Evolutionary conservation across 2,888 invertebrate species (phyloP), one percentile per base, ranked within the genome.

Genomic region (Scaptomyza reducta): DNA sequence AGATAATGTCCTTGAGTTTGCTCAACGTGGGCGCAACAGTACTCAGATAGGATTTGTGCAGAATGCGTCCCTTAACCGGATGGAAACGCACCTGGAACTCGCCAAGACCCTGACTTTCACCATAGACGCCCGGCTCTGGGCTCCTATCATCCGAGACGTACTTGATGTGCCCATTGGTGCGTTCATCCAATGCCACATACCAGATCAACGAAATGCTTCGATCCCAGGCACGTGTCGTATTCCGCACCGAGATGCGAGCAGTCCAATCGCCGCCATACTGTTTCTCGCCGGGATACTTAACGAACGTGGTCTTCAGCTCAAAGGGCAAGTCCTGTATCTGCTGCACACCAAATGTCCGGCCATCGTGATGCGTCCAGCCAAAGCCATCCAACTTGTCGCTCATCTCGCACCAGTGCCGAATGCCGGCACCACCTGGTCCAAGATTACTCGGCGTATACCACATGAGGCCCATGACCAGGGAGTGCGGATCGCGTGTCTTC

Each of bases 341-440:
- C 91, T 99, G 99, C 35, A 96, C 93, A 0, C 99, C 99, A 92
- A 99, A 99, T 7, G 94, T 95, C 38, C 94, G 93, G 0, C 99
- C 99, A 90, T 99, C 99, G 89, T 99, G 99, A 73, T 96, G 94
- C 6, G 95, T 91, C 99, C 99, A 99, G 0, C 97, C 96, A 89
- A 97, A 96, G 42, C 95, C 94, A 5, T 95, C 93, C 42, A 98
- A 91, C 78, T 94, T 94, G 89, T 98, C 98, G 29, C 94, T 94
- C 90, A 97, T 97, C 62, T 97, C 96, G 90, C 98, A 99, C 96
- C 97, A 97, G 90, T 99, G 98, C 92, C 96, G 93, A 38, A 97
- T 94, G 0, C 97, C 96, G 72, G 95, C 95, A 71, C 96, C 96
- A 33, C 94, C 94, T 1, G 94, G 93, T 0, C 93, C 92, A 27